Evolutionary conservation across 2,797 vertebrate genomes (phyloP), one percentile per base, ranked within the genome.

Genomic region (Lepus townsendii): DNA sequence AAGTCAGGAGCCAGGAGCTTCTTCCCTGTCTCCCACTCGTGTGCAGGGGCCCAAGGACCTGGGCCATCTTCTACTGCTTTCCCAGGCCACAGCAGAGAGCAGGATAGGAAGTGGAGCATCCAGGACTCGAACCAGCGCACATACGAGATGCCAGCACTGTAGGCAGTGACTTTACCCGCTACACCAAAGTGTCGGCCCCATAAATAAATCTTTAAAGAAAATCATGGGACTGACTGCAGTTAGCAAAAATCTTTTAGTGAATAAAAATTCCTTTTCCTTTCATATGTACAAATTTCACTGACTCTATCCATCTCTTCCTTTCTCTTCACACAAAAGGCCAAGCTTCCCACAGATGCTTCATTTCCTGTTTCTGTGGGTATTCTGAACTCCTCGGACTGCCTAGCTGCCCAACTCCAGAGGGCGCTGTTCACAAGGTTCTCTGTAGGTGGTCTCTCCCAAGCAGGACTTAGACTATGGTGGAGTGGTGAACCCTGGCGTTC

Each of bases 161-260:
- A 42, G 42, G 42, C 42, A 9, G 7, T 42, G 42, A 8, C 42
- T 42, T 42, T 42, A 42, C 42, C 42, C 8, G 1, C 42, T 42
- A 42, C 1, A 8, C 42, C 42, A 42, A 42, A 42, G 42, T 1
- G 42, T 8, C 1, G 1, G 42, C 1, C 42, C 42, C 42, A 42
- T 42, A 42, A 42, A 42, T 42, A 7, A 42, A 9, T 42, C 42
- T 42, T 42, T 42, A 42, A 42, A 42, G 42, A 42, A 42, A 42
- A 57, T 57, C 54, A 57, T 57, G 19, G 13, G 5, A 80, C 3
- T 86, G 90, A 62, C 47, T 82, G 94, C 24, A 57, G 17, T 83
- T 88, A n/a, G 13, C 72, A 68, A 84, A 20, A 84, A 83, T 47
- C 75, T 95, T 92, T 88, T 92, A 78, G 35, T 6, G 16, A 85